Evolutionary conservation across 1,140 invertebrate genomes (phyloP), one percentile per base, ranked within the genome.

Genomic region (Tribolium castaneum): DNA sequence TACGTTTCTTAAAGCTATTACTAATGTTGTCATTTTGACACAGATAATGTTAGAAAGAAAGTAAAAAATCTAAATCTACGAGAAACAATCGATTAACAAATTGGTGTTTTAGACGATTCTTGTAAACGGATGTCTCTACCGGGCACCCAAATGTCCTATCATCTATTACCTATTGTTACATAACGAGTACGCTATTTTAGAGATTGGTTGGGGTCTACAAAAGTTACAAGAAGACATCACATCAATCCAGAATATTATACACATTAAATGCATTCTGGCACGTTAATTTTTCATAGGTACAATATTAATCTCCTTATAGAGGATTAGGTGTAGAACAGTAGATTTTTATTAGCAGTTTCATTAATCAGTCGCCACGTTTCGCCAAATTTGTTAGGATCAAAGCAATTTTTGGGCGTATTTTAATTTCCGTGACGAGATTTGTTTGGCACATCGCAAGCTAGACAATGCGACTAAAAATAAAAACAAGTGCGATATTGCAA

Each of bases 151-250:
- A 66, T 35, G 39, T 45, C 9, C 7, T 45, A n/a, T 45, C 5
- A 45, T 45, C 39, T 45, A 45, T 45, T 45, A 39, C 12, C 59
- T 66, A 66, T 9, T 14, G 54, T 19, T 66, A 66, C 9, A 66
- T 14, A 19, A 14, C 13, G 19, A 10, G 19, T 22, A 16, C 6
- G 14, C 7, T 22, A 56, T n/a, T 45, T 49, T 50, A 19, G 14
- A 16, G 54, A 34, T 12, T 12, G 9, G 30, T 62, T 49, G 49
- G 59, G 59, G 12, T 35, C 59, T 66, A 66, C 56, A 54, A 73
- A 73, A 52, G 6, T 73, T 73, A 73, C 71, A 72, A 72, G 45
- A 73, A 73, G 22, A 73, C 71, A 73, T 52, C 71, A 73, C 49
- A 54, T 72, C 50, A 50, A 51, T 50, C 50, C 50, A 59, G 59